phyloP scores from a whole-genome alignment of 2,888 invertebrate genomes.

The Eilema sororculum region DNA sequence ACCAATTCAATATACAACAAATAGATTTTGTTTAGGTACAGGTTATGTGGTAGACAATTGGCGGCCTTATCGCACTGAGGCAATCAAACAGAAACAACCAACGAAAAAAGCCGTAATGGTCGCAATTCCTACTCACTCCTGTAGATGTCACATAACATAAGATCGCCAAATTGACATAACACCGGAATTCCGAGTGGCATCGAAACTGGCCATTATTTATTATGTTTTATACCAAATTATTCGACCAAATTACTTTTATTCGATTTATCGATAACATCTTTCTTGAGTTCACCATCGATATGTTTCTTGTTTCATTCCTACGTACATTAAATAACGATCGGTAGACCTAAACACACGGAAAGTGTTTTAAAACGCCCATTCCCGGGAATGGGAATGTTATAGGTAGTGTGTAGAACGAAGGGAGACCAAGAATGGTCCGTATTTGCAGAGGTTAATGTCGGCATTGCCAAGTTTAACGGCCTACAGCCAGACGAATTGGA shows the following conservation, averaged over 20 bases:
- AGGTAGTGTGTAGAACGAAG: constrained; percentile 54
- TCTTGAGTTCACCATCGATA: constrained; percentile 24
- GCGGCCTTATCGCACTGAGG: too few relatives aligned
- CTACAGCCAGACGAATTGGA: constrained; percentile 42
- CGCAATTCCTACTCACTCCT: background rate
- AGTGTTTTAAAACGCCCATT: constrained; percentile 75
- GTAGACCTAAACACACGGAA: constrained; percentile 71
- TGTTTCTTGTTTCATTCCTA: constrained; percentile 37
- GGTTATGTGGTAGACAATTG: too few relatives aligned
- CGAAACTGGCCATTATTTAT: background rate
- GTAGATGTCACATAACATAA: background rate
- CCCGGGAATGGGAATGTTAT: constrained; percentile 63
- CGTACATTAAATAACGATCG: constrained; percentile 53
- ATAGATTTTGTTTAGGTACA: too few relatives aligned
- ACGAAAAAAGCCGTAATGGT: too few relatives aligned
- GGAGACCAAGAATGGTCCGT: constrained; percentile 48
- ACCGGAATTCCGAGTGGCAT: constrained; percentile 11
- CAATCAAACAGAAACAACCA: too few relatives aligned
- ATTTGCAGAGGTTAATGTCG: constrained; percentile 58
- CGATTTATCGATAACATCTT: constrained; percentile 23
- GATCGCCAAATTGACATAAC: background rate
- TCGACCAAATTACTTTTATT: constrained; percentile 15
- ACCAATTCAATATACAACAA: too few relatives aligned
- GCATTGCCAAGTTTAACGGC: constrained; percentile 54
- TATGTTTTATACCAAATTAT: background rate